These are phyloP conservation scores for Dicyrtomina minuta DNA, from an alignment of 2,888 invertebrate genomes.

Conservation along the genomic window DNA sequence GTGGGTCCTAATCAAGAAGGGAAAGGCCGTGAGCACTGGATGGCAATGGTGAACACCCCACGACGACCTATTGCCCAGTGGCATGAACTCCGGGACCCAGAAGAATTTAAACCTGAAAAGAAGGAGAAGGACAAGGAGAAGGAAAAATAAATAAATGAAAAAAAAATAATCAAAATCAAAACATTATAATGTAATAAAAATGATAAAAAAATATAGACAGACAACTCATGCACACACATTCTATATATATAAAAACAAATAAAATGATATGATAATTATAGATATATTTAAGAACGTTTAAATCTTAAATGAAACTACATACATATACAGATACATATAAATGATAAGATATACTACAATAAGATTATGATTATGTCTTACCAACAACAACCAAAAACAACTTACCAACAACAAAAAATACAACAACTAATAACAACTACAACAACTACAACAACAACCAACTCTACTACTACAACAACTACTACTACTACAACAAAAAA, in stretches of 20 bases:
- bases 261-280: slow-evolving; percentile 3
- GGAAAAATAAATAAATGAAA: slow-evolving; percentile 15
- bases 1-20: slow-evolving; percentile 50
- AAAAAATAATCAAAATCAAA: neutral
- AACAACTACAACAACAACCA: neutral
- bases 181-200: neutral
- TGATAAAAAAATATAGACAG: slow-evolving; percentile 24
- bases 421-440: neutral
- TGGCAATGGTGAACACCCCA: slow-evolving; percentile 50
- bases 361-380: neutral
- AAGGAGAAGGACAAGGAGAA: slow-evolving; percentile 21
- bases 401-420: neutral
- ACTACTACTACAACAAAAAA: neutral
- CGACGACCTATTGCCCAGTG: slow-evolving; percentile 51
- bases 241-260: slow-evolving; percentile 8
- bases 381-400: neutral
- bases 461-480: neutral
- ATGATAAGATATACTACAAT: neutral
- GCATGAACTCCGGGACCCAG: slow-evolving; percentile 47
- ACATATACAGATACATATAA: slow-evolving; percentile 2
- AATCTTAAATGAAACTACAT: neutral
- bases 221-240: slow-evolving; percentile 35
- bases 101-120: slow-evolving; percentile 41
- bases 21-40: slow-evolving; percentile 49
- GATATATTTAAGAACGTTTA: slow-evolving; percentile 3